Percentiles rank a stretch among this genome's conserved stretches.
phyloP scores from a whole-genome alignment of 2,888 invertebrate genomes.

The Cheilosia variabilis region DNA sequence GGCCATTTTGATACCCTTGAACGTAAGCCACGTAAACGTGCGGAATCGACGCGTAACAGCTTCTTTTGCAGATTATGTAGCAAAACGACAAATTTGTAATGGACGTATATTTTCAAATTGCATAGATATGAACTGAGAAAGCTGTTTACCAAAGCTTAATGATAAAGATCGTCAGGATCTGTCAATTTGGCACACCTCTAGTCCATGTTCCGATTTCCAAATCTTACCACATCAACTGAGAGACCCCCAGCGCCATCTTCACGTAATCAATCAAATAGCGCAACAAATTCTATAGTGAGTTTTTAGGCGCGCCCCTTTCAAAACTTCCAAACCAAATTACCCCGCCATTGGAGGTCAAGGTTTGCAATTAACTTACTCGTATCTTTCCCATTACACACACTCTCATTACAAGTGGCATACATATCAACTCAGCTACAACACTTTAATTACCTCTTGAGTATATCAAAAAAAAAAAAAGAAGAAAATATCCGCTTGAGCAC shows the following conservation, averaged over 20 bases:
- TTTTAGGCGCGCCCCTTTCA: background rate
- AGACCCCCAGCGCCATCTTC: background rate
- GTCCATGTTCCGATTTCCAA: no score
- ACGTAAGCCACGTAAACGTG: no score
- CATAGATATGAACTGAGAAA: no score
- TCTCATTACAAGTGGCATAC: constrained; percentile 35
- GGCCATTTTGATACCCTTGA: no score
- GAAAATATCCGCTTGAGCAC: constrained; percentile 3
- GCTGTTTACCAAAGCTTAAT: no score
- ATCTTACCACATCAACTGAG: background rate
- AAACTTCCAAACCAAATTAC: background rate
- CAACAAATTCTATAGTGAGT: background rate
- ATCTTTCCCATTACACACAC: background rate
- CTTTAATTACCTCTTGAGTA: constrained; percentile 44
- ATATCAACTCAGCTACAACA: constrained; percentile 46
- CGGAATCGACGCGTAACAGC: no score
- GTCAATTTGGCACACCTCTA: no score
- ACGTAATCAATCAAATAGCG: background rate
- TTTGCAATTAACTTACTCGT: background rate
- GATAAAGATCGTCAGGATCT: no score
- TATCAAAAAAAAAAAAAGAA: background rate
- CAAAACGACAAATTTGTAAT: no score
- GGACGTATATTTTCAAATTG: no score
- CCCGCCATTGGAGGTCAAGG: constrained; percentile 6
- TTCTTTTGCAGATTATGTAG: no score